phyloP scores from a whole-genome alignment of 2,113 vertebrate species.

The Epinephelus cyanopodus region DNA sequence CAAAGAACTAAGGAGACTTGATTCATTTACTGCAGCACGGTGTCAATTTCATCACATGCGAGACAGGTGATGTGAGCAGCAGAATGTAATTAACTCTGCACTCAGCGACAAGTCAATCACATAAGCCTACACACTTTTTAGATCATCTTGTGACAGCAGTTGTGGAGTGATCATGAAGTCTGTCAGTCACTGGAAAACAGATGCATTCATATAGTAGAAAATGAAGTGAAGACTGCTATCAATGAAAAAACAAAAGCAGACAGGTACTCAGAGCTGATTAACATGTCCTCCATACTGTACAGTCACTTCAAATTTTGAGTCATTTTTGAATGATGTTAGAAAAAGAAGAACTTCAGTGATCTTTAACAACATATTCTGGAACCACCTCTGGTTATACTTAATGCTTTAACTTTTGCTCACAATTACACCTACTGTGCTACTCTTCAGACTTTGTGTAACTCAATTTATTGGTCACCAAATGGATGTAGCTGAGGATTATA shows the following conservation, averaged over 20 bases:
- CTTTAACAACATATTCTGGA: not conserved
- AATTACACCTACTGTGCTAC: not conserved
- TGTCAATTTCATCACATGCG: not conserved
- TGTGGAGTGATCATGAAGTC: constrained; percentile 20
- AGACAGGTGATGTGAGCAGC: not conserved
- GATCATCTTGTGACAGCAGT: constrained; percentile 12
- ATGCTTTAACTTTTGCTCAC: not conserved
- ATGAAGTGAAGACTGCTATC: not conserved
- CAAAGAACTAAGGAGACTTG: not conserved
- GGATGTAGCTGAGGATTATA: not conserved
- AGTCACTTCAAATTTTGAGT: not conserved
- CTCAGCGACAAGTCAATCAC: constrained; percentile 15
- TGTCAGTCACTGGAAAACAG: constrained; percentile 2
- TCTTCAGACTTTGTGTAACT: not conserved
- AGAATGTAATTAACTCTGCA: constrained; percentile 17
- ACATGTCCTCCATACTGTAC: not conserved
- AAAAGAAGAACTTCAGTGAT: not conserved
- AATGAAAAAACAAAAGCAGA: not conserved
- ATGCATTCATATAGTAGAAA: not conserved
- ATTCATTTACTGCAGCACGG: not conserved
- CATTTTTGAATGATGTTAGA: not conserved
- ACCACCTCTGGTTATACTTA: too few species aligned
- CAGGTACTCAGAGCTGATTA: not conserved
- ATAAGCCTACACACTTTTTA: constrained; percentile 6
- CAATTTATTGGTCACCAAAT: not conserved